These are phyloP conservation scores for Sigmodon hispidus DNA, from an alignment of 2,113 vertebrate species.

Conservation along the genomic window DNA sequence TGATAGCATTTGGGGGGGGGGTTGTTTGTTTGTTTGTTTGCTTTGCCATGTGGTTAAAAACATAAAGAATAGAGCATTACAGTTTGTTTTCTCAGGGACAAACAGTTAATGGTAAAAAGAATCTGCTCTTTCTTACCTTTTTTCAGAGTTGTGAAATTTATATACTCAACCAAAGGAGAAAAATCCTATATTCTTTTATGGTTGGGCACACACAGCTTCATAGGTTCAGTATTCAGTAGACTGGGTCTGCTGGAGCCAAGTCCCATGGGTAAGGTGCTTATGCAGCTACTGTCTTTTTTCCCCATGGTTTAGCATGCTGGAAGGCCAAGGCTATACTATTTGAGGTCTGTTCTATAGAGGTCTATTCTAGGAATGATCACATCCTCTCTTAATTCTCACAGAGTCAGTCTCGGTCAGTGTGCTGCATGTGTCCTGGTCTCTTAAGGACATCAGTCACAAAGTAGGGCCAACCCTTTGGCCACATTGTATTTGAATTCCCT, in stretches of 20 bases:
- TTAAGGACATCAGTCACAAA: not conserved
- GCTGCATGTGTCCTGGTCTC: not conserved
- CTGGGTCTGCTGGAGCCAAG: not conserved
- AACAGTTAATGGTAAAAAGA: not conserved
- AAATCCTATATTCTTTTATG: not conserved
- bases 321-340: not conserved
- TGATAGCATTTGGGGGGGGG: not conserved
- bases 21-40: no score
- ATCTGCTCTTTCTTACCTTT: constrained; percentile 12
- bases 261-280: not conserved
- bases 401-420: not conserved
- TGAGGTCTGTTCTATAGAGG: not conserved
- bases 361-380: not conserved
- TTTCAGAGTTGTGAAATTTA: constrained; percentile 4
- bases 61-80: constrained; percentile 33
- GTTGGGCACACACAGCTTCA: not conserved
- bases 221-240: not conserved
- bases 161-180: not conserved
- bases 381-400: not conserved
- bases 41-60: constrained; percentile 16
- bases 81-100: constrained; percentile 1
- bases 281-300: not conserved
- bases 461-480: not conserved
- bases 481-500: not conserved
- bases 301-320: not conserved